A percentile compares a stretch with the other conserved stretches of the same genome.
These are phyloP conservation scores for Phortica magna DNA, from an alignment of 2,888 invertebrate genomes.

Conservation along the genomic window DNA sequence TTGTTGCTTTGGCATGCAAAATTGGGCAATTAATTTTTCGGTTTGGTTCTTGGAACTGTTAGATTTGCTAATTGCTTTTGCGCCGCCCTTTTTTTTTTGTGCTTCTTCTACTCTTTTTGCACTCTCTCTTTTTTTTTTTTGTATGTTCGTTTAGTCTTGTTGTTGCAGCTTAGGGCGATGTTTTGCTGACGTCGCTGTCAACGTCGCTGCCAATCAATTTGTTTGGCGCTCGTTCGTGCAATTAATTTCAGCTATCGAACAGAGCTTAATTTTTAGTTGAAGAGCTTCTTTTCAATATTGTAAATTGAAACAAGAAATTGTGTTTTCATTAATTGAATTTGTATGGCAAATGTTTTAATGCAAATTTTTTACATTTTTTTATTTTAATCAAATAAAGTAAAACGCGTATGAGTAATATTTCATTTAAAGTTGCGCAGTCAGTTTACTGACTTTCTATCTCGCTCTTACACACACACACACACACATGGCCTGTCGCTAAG, in stretches of 20 bases:
- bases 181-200: not conserved
- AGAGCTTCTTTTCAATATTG: too few species aligned
- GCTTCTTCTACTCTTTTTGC: not conserved
- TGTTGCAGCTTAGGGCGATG: not conserved
- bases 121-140: conserved; percentile 17
- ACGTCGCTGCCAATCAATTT: conserved; percentile 7
- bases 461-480: too few species aligned
- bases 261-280: too few species aligned
- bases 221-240: conserved; percentile 41
- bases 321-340: too few species aligned
- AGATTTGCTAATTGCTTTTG: conserved; percentile 69
- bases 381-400: too few species aligned
- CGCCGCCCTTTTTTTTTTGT: not conserved
- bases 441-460: not conserved
- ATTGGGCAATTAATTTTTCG: conserved; percentile 64
- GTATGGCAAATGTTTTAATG: too few species aligned
- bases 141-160: not conserved
- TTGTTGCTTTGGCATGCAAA: conserved; percentile 46
- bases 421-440: not conserved
- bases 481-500: too few species aligned
- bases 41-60: conserved; percentile 72
- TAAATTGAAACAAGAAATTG: too few species aligned
- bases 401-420: conserved; percentile 29
- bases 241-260: conserved; percentile 46
- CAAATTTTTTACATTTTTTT: too few species aligned